These are phyloP conservation scores for Bhutanitis thaidina DNA, from an alignment of 2,888 invertebrate genomes.

Conservation along the genomic window DNA sequence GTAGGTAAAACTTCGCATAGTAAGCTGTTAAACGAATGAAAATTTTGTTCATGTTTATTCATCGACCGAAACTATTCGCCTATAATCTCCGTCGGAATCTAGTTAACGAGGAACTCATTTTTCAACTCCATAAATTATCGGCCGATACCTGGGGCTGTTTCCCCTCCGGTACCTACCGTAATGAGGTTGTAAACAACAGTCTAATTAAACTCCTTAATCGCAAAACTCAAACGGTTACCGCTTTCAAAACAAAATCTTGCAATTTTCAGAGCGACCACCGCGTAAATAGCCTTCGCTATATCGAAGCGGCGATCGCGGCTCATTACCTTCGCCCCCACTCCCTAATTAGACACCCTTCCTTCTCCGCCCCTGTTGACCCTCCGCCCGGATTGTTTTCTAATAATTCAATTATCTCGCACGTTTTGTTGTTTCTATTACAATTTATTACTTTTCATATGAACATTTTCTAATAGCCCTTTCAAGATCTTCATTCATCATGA, in stretches of 20 bases:
- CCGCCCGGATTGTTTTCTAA: conserved; percentile 73
- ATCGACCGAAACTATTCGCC: conserved; percentile 49
- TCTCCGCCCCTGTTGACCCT: conserved; percentile 38
- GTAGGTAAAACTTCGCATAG: too few species aligned
- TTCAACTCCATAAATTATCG: conserved; percentile 74
- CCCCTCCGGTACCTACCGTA: conserved; percentile 57
- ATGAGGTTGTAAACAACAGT: conserved; percentile 80
- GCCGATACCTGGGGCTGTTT: conserved; percentile 69
- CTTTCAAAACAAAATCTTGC: conserved; percentile 79
- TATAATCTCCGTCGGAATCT: conserved; percentile 57
- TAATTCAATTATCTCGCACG: conserved; percentile 56
- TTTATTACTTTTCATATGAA: conserved; percentile 14
- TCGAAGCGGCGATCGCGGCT: conserved; percentile 78
- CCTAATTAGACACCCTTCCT: conserved; percentile 71
- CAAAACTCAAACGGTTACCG: conserved; percentile 78
- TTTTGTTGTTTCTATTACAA: conserved; percentile 14
- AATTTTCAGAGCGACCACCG: conserved; percentile 75
- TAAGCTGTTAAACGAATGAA: conserved; percentile 14
- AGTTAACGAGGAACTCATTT: conserved; percentile 62
- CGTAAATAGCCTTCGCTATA: conserved; percentile 76
- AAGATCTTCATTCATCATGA: too few species aligned
- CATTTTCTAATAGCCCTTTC: not conserved
- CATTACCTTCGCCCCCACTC: conserved; percentile 72
- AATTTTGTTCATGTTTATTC: conserved; percentile 56
- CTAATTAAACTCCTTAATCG: conserved; percentile 80